Evolutionary conservation across 2,888 invertebrate species (phyloP), one percentile per base, ranked within the genome.

Genomic region (Polydrusus tereticollis): DNA sequence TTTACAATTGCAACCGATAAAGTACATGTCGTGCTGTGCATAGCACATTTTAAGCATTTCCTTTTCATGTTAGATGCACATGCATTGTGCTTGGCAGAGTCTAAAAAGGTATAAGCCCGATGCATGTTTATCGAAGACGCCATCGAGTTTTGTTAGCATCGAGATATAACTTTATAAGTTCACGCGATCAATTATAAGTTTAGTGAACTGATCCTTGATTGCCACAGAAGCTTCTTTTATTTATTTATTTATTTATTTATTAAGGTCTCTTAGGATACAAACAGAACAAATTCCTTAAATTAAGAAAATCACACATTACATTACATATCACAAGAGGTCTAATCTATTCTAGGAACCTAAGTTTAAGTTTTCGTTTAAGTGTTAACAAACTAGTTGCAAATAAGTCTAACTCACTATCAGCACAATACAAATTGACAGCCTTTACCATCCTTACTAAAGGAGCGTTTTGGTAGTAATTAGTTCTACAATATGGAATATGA

Each of bases 11-110:
- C 47, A 20, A 21, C 3, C 47, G 47, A 6, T 21, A n/a, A 21
- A 45, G 45, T 45, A 20, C 45, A 45, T 38, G 7, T 33, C n/a
- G 45, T 38, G 7, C 10, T 7, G 45, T 20, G 45, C 45, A 45
- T 8, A 8, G n/a, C 20, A 45, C 45, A 45, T 20, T 45, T 45
- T 4, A n/a, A n/a, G n/a, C 12, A 38, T 41, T 41, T 41, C 47
- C 47, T 8, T 21, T 47, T 47, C 47, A 47, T 47, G 47, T 47
- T 21, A 21, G 47, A 47, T 20, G 47, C 20, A n/a, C 47, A 47
- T 47, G 47, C 47, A 47, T 21, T 21, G 23, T 23, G 12, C 10
- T 21, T 12, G 45, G 23, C n/a, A 8, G 4, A 21, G n/a, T 47
- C 12, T 23, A 47, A 21, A 47, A 47, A 47, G 21, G 47, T 12